Percentiles rank a stretch among this genome's conserved stretches.
Conservation (phyloP, 2,113 vertebrate species). For the Stictonetta naevosa region DNA sequence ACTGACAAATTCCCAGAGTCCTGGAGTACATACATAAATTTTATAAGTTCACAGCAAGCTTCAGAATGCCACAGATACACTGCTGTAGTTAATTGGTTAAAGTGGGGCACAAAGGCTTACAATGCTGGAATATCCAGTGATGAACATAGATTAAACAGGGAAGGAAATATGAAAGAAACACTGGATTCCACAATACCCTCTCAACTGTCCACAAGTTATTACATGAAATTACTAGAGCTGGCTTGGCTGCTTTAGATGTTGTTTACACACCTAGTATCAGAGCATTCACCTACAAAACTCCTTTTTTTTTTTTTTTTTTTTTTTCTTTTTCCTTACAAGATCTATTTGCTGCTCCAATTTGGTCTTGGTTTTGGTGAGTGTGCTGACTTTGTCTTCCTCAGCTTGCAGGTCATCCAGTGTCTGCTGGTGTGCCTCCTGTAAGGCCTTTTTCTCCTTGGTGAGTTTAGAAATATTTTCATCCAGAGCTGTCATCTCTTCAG, state of each 20-base stretch:
- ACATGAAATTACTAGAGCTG: not conserved
- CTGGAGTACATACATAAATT: not conserved
- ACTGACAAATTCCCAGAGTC: not conserved
- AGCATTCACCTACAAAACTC: not conserved
- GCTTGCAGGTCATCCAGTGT: constrained; percentile 82
- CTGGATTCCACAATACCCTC: not conserved
- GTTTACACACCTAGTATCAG: not conserved
- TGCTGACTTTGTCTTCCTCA: constrained; percentile 86
- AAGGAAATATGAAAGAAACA: not conserved
- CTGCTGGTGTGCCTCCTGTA: constrained; percentile 86
- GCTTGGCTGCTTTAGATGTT: not conserved
- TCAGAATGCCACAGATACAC: not conserved
- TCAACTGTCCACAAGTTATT: not conserved
- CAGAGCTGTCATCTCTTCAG: constrained; percentile 83
- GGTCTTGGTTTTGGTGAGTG: constrained; percentile 79
- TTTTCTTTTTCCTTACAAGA: constrained; percentile 67
- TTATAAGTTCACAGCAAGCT: not conserved
- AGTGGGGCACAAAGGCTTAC: not conserved
- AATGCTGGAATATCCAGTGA: not conserved
- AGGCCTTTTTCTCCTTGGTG: constrained; percentile 84
- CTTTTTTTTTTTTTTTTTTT: not conserved
- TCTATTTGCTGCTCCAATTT: constrained; percentile 86
- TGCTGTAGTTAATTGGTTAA: not conserved
- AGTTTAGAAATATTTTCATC: constrained; percentile 84
- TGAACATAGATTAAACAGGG: not conserved